phyloP scores from a whole-genome alignment of 1,140 invertebrate species.

The Ectropis grisescens region DNA sequence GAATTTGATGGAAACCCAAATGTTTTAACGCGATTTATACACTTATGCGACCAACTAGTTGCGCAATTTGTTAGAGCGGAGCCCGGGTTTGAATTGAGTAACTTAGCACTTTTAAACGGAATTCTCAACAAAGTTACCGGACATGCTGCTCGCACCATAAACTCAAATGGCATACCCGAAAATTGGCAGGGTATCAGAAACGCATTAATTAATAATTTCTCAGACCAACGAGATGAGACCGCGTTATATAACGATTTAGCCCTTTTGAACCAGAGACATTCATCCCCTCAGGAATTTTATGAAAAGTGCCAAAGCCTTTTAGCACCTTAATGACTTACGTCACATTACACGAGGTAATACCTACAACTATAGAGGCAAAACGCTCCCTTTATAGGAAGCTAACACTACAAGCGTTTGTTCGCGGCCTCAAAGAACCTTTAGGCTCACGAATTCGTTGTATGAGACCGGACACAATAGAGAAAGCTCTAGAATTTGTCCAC shows the following conservation, averaged over 20 bases:
- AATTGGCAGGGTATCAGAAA: constrained; percentile 10
- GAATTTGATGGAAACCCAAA: too few relatives aligned
- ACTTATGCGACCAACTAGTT: constrained; percentile 11
- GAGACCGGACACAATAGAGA: constrained; percentile 9
- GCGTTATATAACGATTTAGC: constrained; percentile 14
- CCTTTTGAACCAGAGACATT: constrained; percentile 8
- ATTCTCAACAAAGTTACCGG: constrained; percentile 18
- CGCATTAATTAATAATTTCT: constrained; percentile 13
- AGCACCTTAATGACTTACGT: constrained; percentile 17
- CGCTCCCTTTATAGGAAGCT: constrained; percentile 4
- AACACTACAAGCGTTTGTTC: constrained; percentile 6
- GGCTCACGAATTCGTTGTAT: constrained; percentile 10
- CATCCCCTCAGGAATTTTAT: constrained; percentile 14
- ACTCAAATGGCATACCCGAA: constrained; percentile 15
- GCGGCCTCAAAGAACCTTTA: constrained; percentile 9
- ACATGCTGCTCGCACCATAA: constrained; percentile 13
- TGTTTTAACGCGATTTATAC: constrained; percentile 11
- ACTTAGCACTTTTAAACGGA: constrained; percentile 14
- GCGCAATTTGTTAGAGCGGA: not conserved
- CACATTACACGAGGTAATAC: constrained; percentile 9
- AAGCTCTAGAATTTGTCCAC: constrained; percentile 9
- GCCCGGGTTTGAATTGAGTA: constrained; percentile 2
- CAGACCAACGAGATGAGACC: constrained; percentile 15
- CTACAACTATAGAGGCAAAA: constrained; percentile 13
- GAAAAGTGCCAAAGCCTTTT: constrained; percentile 11